These are phyloP conservation scores for Tetraneura akinire DNA, from an alignment of 1,140 invertebrate genomes.

Conservation along the genomic window DNA sequence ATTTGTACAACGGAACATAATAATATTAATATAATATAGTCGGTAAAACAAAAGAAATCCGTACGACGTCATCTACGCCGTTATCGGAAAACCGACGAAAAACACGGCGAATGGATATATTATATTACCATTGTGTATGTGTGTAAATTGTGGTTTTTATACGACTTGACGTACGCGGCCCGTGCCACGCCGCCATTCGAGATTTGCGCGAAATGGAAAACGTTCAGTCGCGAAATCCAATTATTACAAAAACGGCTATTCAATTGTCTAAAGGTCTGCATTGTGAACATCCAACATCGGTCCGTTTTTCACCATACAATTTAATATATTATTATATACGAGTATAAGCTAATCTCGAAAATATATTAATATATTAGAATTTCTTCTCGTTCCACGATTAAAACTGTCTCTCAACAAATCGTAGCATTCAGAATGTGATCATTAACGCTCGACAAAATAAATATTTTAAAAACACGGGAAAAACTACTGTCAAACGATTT, in stretches of 20 bases:
- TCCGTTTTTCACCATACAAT: constrained; percentile 15
- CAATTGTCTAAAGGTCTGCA: constrained; percentile 40
- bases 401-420: too few species aligned
- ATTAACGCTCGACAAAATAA: too few species aligned
- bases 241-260: constrained; percentile 36
- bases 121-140: not conserved
- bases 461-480: too few species aligned
- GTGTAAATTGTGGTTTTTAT: constrained; percentile 28
- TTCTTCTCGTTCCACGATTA: not conserved
- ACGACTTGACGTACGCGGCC: constrained; percentile 5
- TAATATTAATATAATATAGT: too few species aligned
- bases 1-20: too few species aligned
- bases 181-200: not conserved
- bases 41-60: constrained; percentile 3
- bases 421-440: not conserved
- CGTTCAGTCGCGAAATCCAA: constrained; percentile 35
- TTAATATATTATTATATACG: too few species aligned
- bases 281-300: too few species aligned
- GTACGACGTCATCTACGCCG: too few species aligned
- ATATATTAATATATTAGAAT: constrained; percentile 31
- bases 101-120: not conserved
- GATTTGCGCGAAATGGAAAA: constrained; percentile 41
- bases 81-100: constrained; percentile 7
- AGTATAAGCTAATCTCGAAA: constrained; percentile 17
- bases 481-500: too few species aligned